phyloP scores from a whole-genome alignment of 2,113 vertebrate species.

The Myotis brandtii region DNA sequence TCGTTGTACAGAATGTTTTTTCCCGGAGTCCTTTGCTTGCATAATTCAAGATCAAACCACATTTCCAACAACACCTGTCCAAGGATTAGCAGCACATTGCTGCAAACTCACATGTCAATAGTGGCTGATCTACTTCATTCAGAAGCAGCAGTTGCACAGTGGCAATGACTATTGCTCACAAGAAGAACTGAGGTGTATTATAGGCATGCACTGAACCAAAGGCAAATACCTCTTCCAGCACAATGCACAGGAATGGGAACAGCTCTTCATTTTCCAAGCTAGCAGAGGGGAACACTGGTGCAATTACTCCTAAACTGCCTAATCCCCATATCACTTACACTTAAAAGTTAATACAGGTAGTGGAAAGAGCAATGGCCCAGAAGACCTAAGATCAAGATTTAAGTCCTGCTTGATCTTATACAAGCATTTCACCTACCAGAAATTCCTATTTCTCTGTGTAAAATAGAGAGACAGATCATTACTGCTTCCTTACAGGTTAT shows the following conservation, averaged over 20 bases:
- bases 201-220: conserved; percentile 11
- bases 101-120: not conserved
- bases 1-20: not conserved
- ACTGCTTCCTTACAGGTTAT: not conserved
- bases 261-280: conserved; percentile 64
- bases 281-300: conserved; percentile 58
- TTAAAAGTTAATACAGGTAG: conserved; percentile 48
- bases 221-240: conserved; percentile 47
- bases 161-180: not conserved
- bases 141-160: not conserved
- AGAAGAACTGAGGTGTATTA: not conserved
- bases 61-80: not conserved
- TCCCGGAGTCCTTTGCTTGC: not conserved
- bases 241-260: conserved; percentile 20
- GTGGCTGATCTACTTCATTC: not conserved
- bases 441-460: conserved; percentile 48
- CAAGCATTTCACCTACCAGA: conserved; percentile 15
- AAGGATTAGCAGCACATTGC: not conserved
- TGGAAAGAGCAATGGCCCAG: not conserved
- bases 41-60: not conserved
- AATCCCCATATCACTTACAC: conserved; percentile 51
- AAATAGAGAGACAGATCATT: not conserved
- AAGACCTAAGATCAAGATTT: conserved; percentile 42
- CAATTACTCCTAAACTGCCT: conserved; percentile 47
- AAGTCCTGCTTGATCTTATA: conserved; percentile 6